A percentile compares a stretch with the other conserved stretches of the same genome.
Evolutionary conservation across 2,888 invertebrate species (phyloP).

Genomic region (Trichopoda pennipes): DNA sequence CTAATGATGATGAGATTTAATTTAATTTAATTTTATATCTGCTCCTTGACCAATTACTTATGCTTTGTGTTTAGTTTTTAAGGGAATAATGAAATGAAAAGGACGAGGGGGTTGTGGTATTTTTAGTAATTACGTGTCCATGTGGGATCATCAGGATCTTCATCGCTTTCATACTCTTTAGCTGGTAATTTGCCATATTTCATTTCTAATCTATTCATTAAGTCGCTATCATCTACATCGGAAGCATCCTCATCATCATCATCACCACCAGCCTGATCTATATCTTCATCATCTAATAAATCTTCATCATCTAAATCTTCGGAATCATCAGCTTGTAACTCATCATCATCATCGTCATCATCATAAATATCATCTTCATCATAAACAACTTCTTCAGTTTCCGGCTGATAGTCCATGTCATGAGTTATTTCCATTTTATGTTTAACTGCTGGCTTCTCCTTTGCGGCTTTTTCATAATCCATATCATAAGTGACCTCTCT

Average conservation of each 20-base stretch:
- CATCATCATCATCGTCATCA: constrained; percentile 69
- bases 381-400: constrained; percentile 77
- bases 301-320: constrained; percentile 73
- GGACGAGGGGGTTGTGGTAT: constrained; percentile 12
- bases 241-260: constrained; percentile 83
- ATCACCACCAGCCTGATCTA: constrained; percentile 80
- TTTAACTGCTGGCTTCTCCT: constrained; percentile 18
- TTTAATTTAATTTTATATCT: no score
- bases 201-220: constrained; percentile 86
- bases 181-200: constrained; percentile 87
- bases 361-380: constrained; percentile 70
- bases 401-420: constrained; percentile 70
- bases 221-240: constrained; percentile 86
- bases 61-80: constrained; percentile 1
- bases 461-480: constrained; percentile 33
- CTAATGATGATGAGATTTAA: no score
- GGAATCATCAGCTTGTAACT: constrained; percentile 71
- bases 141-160: constrained; percentile 79
- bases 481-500: constrained; percentile 50
- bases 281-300: constrained; percentile 60
- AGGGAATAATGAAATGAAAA: constrained; percentile 5
- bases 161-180: constrained; percentile 82
- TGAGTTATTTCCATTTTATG: constrained; percentile 62
- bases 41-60: no score
- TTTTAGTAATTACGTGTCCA: constrained; percentile 81